Conservation (phyloP, 2,113 vertebrate species). For the Pagrus major region DNA sequence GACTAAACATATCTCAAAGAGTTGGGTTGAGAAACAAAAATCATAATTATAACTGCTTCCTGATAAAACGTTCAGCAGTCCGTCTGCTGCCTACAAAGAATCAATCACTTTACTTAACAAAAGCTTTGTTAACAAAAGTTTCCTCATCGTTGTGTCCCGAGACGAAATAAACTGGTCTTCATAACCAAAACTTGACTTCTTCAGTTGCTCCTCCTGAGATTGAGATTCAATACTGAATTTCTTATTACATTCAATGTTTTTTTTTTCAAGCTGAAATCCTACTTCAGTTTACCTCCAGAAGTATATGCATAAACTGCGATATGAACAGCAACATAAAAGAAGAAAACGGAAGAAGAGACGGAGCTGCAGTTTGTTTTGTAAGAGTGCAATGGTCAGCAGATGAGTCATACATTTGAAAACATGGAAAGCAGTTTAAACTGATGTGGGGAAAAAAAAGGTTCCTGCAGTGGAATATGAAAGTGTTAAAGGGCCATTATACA, state of each 20-base stretch:
- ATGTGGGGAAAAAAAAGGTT: too few relatives aligned
- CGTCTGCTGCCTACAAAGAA: conserved; percentile 9
- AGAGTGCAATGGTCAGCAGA: conserved; percentile 22
- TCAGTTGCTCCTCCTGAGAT: neutral
- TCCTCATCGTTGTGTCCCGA: neutral
- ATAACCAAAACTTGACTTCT: neutral
- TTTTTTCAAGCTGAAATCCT: conserved; percentile 10
- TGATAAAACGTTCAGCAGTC: conserved; percentile 10
- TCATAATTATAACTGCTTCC: conserved; percentile 18
- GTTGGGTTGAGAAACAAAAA: neutral
- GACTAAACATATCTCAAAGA: conserved; percentile 53
- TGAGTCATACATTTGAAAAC: conserved; percentile 17
- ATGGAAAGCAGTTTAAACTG: too few relatives aligned
- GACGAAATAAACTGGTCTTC: too few relatives aligned
- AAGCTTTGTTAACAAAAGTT: conserved; percentile 1
- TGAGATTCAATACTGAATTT: conserved; percentile 14
- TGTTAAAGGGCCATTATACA: neutral
- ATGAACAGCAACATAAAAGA: neutral
- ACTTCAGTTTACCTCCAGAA: neutral
- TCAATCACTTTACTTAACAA: conserved; percentile 14
- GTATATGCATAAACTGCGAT: neutral
- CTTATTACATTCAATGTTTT: conserved; percentile 6
- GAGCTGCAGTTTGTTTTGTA: conserved; percentile 26
- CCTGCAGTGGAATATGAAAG: neutral
- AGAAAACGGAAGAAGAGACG: conserved; percentile 12